phyloP scores from a whole-genome alignment of 2,113 vertebrate species.

The Petaurus breviceps region DNA sequence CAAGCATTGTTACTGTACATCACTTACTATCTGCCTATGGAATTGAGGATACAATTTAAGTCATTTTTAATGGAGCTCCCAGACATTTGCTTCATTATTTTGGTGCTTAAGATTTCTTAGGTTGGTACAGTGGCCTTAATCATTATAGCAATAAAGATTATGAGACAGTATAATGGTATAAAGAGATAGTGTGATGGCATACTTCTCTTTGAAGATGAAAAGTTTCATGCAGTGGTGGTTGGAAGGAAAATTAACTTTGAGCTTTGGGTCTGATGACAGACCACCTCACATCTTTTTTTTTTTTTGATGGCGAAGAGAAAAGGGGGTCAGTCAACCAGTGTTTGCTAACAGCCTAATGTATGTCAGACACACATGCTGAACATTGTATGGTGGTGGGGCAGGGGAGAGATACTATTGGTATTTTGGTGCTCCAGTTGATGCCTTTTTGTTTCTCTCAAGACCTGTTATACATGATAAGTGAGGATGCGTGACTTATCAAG shows the following conservation, averaged over 20 bases:
- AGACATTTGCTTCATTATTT: conserved; percentile 9
- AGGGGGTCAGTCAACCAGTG: neutral
- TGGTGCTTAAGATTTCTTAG: neutral
- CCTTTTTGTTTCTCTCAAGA: neutral
- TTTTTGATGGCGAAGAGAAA: neutral
- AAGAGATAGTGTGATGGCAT: neutral
- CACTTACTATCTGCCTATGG: neutral
- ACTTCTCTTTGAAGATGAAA: neutral
- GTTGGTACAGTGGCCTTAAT: neutral
- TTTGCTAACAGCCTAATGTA: neutral
- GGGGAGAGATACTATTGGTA: neutral
- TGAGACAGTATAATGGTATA: neutral
- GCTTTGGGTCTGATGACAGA: neutral
- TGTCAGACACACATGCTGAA: neutral
- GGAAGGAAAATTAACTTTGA: neutral
- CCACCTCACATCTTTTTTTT: neutral
- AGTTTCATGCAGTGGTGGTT: neutral
- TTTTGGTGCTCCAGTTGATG: neutral
- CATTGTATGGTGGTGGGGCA: neutral
- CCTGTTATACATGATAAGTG: neutral
- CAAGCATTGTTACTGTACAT: neutral
- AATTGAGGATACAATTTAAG: neutral
- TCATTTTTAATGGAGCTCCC: neutral
- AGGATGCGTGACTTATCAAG: neutral
- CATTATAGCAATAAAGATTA: neutral